These are phyloP conservation scores for Corticium candelabrum DNA, from an alignment of 37 sponge, comb jelly and placozoan species.

Conservation along the genomic window DNA sequence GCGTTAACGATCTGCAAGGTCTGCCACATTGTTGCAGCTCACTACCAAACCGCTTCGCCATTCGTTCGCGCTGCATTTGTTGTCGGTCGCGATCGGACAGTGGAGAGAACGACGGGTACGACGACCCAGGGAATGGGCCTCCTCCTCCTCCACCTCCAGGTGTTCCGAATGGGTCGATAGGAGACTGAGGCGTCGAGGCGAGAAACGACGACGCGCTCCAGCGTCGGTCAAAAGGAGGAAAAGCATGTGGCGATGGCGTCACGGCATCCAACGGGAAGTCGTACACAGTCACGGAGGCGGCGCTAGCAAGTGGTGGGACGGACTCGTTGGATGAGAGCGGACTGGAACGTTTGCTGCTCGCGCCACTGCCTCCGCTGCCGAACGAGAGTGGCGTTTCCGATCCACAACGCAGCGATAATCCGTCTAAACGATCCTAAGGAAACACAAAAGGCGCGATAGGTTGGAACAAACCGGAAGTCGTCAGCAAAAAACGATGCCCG, in stretches of 20 bases:
- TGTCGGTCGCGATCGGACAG: background rate
- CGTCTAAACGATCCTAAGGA: background rate
- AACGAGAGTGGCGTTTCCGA: background rate
- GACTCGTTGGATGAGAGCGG: background rate
- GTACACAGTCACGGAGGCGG: background rate
- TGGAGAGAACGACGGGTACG: background rate
- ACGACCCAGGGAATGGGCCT: no score
- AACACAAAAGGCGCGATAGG: background rate
- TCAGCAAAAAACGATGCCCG: no score
- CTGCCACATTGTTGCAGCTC: no score
- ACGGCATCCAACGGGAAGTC: no score
- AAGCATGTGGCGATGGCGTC: no score
- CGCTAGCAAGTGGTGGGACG: background rate
- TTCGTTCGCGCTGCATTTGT: no score
- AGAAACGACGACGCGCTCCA: background rate
- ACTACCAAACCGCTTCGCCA: no score
- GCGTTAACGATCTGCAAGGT: no score
- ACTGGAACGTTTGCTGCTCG: slow-evolving; percentile 1
- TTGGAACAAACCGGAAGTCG: no score
- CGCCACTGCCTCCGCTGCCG: background rate
- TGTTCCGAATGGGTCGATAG: no score
- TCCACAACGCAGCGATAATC: background rate
- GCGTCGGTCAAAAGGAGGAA: background rate
- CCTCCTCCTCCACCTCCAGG: no score
- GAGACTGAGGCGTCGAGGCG: no score